Percentiles rank a stretch among this genome's conserved stretches.
Evolutionary conservation across 2,113 vertebrate genomes (phyloP).

Genomic region (Piprites chloris): DNA sequence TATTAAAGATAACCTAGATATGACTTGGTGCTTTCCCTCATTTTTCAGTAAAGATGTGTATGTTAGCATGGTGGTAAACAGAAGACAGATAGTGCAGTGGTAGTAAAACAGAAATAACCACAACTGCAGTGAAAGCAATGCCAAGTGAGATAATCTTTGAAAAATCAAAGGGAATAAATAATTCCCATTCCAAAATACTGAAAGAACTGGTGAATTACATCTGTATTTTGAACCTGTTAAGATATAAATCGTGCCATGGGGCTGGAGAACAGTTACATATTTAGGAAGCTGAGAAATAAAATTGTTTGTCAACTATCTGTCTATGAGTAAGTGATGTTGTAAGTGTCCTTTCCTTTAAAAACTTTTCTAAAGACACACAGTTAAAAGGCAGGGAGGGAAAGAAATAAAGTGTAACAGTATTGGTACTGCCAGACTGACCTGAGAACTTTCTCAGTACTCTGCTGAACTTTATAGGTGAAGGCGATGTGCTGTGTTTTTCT

Average conservation of each 20-base stretch:
- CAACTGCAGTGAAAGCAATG: neutral
- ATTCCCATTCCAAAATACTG: neutral
- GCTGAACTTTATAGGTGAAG: neutral
- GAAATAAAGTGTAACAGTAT: neutral
- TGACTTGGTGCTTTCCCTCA: neutral
- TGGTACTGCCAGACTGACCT: fast-evolving
- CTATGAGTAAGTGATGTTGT: neutral
- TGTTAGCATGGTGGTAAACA: neutral
- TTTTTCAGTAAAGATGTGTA: neutral
- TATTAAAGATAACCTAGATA: neutral
- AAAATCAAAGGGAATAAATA: conserved; percentile 7
- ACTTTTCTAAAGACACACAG: neutral
- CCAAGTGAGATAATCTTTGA: neutral
- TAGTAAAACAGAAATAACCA: neutral
- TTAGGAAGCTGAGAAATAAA: neutral
- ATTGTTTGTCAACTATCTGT: neutral
- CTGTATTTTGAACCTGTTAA: neutral
- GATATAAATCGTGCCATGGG: neutral
- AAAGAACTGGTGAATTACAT: neutral
- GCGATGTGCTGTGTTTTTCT: neutral
- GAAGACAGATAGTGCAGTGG: neutral
- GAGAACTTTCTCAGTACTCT: neutral
- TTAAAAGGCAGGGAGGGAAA: neutral
- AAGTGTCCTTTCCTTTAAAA: neutral
- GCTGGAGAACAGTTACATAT: neutral